Conservation (phyloP, 2,797 vertebrate genomes). For the Urosaurus nigricauda region DNA sequence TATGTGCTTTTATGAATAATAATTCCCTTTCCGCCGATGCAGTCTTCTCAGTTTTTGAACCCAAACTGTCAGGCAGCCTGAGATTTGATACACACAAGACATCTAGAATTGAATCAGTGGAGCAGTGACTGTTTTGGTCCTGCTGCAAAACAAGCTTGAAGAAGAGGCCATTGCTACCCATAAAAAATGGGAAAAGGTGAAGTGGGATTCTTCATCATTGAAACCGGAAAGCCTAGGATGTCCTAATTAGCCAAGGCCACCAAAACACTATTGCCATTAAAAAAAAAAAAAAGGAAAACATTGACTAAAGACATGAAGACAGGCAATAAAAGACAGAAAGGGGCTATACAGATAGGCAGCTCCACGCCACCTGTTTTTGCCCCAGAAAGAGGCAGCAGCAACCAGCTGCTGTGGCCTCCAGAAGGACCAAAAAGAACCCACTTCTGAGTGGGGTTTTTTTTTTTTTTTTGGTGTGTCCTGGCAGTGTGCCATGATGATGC, state of each 20-base stretch:
- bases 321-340: not conserved
- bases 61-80: slow-evolving; percentile 14
- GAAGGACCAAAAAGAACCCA: too few relatives aligned
- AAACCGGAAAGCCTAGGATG: not conserved
- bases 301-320: not conserved
- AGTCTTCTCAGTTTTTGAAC: not conserved
- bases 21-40: slow-evolving; percentile 14
- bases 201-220: not conserved
- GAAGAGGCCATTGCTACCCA: not conserved
- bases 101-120: not conserved
- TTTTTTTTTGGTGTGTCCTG: too few relatives aligned
- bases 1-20: slow-evolving; percentile 14
- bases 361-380: too few relatives aligned
- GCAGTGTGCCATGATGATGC: too few relatives aligned
- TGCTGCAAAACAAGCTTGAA: not conserved
- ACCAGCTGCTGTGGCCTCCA: too few relatives aligned
- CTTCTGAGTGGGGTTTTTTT: too few relatives aligned
- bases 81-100: slow-evolving; percentile 25
- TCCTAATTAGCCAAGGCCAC: not conserved
- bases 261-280: not conserved
- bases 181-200: not conserved
- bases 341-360: too few relatives aligned
- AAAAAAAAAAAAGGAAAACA: not conserved
- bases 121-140: not conserved
- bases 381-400: too few relatives aligned